A percentile compares a stretch with the other conserved stretches of the same genome.
phyloP scores from a whole-genome alignment of 2,888 invertebrate species.

The Aradus depressus region DNA sequence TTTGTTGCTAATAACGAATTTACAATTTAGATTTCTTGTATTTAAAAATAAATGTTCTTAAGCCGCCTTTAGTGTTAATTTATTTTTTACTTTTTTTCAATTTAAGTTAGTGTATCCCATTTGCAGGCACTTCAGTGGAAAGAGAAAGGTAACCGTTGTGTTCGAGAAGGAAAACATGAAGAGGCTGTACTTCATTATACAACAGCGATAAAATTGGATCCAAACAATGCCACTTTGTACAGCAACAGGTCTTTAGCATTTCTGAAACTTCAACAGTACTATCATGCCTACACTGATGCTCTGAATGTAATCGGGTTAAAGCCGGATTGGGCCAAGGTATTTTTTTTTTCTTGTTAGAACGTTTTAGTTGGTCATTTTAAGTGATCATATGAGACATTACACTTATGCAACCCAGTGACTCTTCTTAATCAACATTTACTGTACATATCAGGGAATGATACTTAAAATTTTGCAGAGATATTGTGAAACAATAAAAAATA shows the following conservation, averaged over 20 bases:
- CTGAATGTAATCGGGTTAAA: constrained; percentile 59
- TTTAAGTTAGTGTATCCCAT: not conserved
- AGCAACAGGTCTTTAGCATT: constrained; percentile 74
- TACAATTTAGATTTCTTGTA: too few species aligned
- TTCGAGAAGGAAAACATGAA: constrained; percentile 57
- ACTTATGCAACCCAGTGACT: too few species aligned
- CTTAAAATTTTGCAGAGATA: too few species aligned
- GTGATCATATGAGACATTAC: too few species aligned
- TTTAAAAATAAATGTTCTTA: too few species aligned
- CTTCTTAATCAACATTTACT: too few species aligned
- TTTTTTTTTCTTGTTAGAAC: not conserved
- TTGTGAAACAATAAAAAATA: too few species aligned
- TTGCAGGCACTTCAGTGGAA: constrained; percentile 39
- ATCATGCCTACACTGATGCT: constrained; percentile 66
- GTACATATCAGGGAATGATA: too few species aligned
- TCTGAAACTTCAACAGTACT: constrained; percentile 63
- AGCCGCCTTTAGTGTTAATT: too few species aligned
- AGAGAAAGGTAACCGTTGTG: constrained; percentile 62
- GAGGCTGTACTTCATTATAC: constrained; percentile 71
- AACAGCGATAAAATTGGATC: constrained; percentile 62
- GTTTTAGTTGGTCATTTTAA: too few species aligned
- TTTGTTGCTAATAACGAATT: too few species aligned
- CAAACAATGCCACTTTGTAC: constrained; percentile 56
- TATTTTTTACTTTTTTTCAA: too few species aligned
- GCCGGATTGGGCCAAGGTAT: constrained; percentile 68